Percentiles rank a stretch among this genome's conserved stretches.
Conservation (phyloP, 1,140 invertebrate genomes). For the Bombus polaris region DNA sequence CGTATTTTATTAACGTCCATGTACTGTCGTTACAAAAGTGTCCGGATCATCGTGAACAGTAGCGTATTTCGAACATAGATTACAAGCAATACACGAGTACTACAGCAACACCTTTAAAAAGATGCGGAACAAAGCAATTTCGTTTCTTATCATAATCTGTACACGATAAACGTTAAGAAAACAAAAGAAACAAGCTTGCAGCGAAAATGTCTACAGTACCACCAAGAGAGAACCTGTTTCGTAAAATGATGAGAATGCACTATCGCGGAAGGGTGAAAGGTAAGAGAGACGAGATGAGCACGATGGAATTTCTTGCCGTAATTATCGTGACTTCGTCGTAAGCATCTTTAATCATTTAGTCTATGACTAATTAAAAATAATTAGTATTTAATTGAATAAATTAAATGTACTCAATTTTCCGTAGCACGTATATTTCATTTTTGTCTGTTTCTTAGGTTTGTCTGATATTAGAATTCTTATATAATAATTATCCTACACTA, state of each 20-base stretch:
- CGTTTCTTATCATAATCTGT: not conserved
- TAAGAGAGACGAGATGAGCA: not conserved
- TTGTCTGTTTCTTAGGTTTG: not conserved
- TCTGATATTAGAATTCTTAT: too few relatives aligned
- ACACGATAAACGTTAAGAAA: not conserved
- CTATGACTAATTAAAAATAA: not conserved
- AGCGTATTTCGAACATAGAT: too few relatives aligned
- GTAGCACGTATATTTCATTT: not conserved
- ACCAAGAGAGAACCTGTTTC: not conserved
- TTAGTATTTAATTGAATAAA: not conserved
- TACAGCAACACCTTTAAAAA: not conserved
- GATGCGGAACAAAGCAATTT: not conserved
- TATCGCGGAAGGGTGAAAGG: not conserved
- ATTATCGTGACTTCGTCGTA: conserved; percentile 44
- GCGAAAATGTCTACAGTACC: not conserved
- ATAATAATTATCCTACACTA: too few relatives aligned
- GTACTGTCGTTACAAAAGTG: too few relatives aligned
- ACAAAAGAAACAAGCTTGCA: not conserved
- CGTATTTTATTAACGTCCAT: too few relatives aligned
- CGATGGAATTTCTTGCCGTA: conserved; percentile 54
- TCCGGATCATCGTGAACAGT: too few relatives aligned
- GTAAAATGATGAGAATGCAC: not conserved
- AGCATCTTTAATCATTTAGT: conserved; percentile 3
- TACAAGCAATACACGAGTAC: not conserved
- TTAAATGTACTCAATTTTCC: not conserved